Evolutionary conservation across 2,113 vertebrate species (phyloP).

Genomic region (Scopus umbretta): DNA sequence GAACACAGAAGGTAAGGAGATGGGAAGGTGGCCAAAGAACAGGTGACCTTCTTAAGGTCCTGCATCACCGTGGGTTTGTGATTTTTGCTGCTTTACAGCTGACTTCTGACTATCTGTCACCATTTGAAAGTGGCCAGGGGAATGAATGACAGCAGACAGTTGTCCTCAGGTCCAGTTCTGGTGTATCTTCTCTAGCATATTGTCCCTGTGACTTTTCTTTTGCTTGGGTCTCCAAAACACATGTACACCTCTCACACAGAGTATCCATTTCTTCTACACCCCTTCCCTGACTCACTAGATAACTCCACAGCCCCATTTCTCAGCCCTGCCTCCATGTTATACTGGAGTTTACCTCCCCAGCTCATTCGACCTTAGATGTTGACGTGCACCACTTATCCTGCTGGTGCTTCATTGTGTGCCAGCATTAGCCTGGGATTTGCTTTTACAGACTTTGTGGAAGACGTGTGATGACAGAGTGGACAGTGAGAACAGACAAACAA

Average conservation of each 20-base stretch:
- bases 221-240: neutral
- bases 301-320: neutral
- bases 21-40: neutral
- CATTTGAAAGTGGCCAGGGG: neutral
- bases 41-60: neutral
- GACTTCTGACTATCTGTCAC: neutral
- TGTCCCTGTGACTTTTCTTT: neutral
- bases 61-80: neutral
- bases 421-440: neutral
- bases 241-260: neutral
- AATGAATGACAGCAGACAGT: neutral
- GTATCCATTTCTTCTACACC: neutral
- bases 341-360: fast-evolving
- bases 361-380: neutral
- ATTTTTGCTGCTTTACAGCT: neutral
- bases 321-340: neutral
- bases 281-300: neutral
- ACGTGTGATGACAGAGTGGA: neutral
- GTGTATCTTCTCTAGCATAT: neutral
- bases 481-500: neutral
- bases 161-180: neutral
- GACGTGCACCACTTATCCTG: fast-evolving
- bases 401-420: fast-evolving
- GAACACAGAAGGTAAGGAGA: neutral
- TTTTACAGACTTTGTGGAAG: neutral